Conservation (phyloP, 2,888 invertebrate genomes). For the Drosophila pullipes region DNA sequence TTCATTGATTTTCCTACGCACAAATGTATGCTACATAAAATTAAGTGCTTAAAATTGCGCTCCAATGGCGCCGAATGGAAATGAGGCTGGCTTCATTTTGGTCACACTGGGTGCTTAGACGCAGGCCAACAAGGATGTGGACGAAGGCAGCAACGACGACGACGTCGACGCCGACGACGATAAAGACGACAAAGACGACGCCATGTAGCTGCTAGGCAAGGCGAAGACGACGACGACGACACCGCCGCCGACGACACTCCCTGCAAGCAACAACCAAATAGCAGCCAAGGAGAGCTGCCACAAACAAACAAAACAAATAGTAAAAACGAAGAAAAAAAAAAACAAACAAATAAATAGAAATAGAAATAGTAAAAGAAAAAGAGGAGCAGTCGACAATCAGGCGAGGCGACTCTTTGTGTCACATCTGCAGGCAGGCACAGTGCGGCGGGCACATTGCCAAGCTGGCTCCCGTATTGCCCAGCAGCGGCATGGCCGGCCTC, state of each 20-base stretch:
- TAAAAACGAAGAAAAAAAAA: conserved; percentile 1
- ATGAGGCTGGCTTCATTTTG: conserved; percentile 31
- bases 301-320: background rate
- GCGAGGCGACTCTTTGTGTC: conserved; percentile 20
- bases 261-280: conserved; percentile 5
- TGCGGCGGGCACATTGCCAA: conserved; percentile 52
- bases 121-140: conserved; percentile 48
- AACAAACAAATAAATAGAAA: background rate
- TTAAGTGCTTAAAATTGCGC: conserved; percentile 31
- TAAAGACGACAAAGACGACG: conserved; percentile 44
- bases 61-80: conserved; percentile 31
- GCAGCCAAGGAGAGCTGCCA: conserved; percentile 18
- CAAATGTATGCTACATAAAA: conserved; percentile 65
- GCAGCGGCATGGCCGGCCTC: conserved; percentile 80
- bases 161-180: conserved; percentile 22
- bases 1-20: conserved; percentile 80
- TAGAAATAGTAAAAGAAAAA: background rate
- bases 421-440: conserved; percentile 14
- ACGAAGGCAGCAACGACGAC: conserved; percentile 20
- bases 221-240: conserved; percentile 4
- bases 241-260: conserved; percentile 32
- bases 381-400: conserved; percentile 20
- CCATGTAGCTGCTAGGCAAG: conserved; percentile 56
- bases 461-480: conserved; percentile 85
- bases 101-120: conserved; percentile 34